Conservation (phyloP, 2,113 vertebrate genomes). For the Serranochromis macrocephalus region DNA sequence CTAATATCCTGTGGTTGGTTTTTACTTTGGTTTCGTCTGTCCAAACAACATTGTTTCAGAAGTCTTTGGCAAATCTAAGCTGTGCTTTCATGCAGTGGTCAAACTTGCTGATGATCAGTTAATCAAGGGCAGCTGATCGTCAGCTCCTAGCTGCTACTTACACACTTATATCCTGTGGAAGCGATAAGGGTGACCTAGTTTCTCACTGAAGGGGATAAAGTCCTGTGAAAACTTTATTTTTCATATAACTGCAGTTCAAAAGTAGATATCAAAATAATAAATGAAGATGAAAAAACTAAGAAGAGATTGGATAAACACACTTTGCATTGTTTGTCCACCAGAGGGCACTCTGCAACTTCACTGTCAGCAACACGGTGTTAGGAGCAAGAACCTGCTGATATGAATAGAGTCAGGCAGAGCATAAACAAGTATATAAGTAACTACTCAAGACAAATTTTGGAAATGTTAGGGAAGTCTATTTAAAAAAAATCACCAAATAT, state of each 20-base stretch:
- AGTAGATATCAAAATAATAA: background rate
- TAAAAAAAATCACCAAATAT: background rate
- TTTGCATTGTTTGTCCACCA: background rate
- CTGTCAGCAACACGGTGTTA: background rate
- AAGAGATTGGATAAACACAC: background rate
- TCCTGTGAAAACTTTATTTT: background rate
- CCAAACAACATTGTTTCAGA: background rate
- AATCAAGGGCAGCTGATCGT: background rate
- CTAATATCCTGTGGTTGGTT: background rate
- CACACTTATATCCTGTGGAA: background rate
- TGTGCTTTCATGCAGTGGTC: background rate
- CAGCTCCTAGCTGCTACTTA: background rate
- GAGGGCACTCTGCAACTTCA: background rate
- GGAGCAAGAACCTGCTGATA: background rate
- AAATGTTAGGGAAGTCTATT: background rate
- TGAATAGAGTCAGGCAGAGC: background rate
- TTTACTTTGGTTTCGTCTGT: background rate
- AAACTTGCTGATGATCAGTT: background rate
- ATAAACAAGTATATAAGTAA: background rate
- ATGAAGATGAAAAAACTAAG: background rate
- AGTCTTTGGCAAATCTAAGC: background rate
- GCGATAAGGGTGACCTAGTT: background rate
- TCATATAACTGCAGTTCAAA: background rate
- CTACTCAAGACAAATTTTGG: background rate
- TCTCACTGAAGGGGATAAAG: background rate